These are phyloP conservation scores for Chrysomela aeneicollis DNA, from an alignment of 2,888 invertebrate genomes.

Conservation along the genomic window DNA sequence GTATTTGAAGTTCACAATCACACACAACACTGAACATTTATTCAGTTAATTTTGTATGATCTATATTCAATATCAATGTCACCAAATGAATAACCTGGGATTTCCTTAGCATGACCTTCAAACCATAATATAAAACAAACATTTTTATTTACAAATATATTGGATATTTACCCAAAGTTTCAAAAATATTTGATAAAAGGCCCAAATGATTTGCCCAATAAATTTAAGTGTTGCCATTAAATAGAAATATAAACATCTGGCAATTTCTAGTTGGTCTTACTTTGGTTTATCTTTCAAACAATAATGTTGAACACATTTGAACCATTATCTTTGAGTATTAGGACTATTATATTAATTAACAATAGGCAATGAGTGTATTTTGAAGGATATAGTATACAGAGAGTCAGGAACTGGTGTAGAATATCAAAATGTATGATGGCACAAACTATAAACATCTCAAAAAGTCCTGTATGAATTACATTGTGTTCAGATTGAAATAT, in stretches of 20 bases:
- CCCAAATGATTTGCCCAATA: conserved; percentile 1
- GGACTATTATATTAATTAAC: no score
- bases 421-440: no score
- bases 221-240: conserved; percentile 10
- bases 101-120: neutral
- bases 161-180: neutral
- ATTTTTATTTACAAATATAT: neutral
- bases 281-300: neutral
- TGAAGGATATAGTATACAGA: no score
- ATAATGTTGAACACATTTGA: neutral
- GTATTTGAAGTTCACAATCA: neutral
- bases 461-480: no score
- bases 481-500: no score
- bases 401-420: no score
- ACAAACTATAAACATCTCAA: no score
- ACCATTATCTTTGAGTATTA: no score
- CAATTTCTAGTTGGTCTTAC: neutral
- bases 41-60: no score
- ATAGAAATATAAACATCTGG: conserved; percentile 17
- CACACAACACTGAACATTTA: neutral
- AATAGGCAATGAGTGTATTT: no score
- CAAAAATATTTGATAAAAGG: conserved; percentile 22
- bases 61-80: neutral
- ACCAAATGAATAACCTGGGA: neutral
- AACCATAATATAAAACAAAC: conserved; percentile 1